Percentiles rank a stretch among this genome's conserved stretches.
phyloP scores from a whole-genome alignment of 2,797 vertebrate genomes.

The Synanceia verrucosa region DNA sequence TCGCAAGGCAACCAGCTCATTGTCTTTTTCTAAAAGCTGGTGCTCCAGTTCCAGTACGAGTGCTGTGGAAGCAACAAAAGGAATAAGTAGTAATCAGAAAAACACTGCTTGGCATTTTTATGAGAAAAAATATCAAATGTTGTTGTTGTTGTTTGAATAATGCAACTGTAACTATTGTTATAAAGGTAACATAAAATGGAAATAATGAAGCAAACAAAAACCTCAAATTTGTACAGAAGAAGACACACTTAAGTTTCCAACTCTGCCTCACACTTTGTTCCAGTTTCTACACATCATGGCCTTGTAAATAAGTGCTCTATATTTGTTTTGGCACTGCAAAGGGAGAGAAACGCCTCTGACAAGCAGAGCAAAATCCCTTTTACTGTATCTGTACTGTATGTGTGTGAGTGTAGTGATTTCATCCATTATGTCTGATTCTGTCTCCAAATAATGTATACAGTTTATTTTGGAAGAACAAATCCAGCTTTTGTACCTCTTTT shows the following conservation, averaged over 20 bases:
- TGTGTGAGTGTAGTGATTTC: background rate
- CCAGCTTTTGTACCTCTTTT: constrained; percentile 65
- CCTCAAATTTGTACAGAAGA: background rate
- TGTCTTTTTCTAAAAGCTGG: constrained; percentile 76
- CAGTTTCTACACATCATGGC: background rate
- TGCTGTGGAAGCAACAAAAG: constrained; percentile 41
- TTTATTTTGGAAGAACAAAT: constrained; percentile 8
- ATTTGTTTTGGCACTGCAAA: background rate
- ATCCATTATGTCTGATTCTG: background rate
- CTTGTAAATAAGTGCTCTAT: background rate
- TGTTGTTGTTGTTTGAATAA: background rate
- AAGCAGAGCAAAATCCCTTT: background rate
- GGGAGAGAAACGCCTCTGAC: background rate
- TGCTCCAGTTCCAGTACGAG: constrained; percentile 68
- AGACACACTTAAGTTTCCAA: background rate
- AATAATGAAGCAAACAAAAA: background rate
- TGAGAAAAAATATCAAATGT: background rate
- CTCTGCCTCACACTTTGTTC: background rate
- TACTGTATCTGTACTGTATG: too few relatives aligned
- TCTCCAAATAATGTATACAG: background rate
- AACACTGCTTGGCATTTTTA: background rate
- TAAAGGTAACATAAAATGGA: background rate
- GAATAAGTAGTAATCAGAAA: background rate
- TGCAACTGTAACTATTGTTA: background rate
- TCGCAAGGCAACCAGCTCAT: constrained; percentile 66